Base-by-base conservation (phyloP, 2,797 vertebrate species). In the Phaenicophaeus curvirostris region DNA sequence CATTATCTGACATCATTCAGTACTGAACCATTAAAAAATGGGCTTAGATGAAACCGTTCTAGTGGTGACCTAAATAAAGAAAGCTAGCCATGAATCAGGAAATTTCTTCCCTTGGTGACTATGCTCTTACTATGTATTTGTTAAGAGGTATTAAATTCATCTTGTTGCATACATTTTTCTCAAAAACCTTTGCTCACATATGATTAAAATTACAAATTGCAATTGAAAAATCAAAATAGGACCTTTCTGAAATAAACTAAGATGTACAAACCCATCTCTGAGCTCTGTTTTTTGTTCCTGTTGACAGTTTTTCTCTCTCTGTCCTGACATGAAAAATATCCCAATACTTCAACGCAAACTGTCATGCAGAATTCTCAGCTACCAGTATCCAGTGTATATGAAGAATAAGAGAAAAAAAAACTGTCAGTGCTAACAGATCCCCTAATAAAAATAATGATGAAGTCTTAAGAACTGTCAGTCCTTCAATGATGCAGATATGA, bases 391-490 rank as follows among this genome's bases (percentile, higher is more conserved):
- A 87, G 55, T 0, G 12, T 85, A 87, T 85, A 92, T 95, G 80
- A 97, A 83, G 84, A 93, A 58, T 91, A 85, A 66, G 82, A 95
- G 75, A 91, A 95, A 92, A 94, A 94, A 93, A 80, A 39, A 39
- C 39, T 86, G 90, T 78, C 66, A 93, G 44, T 89, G 67, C 51
- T 88, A 95, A 93, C 53, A 92, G 30, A 82, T 73, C 76, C 71
- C 67, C 67, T 87, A 96, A 94, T 95, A 92, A 95, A 96, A 95
- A 93, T 71, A 91, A 93, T 91, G 96, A 84, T 67, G 90, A 88
- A 87, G 85, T 83, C 96, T 94, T 92, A 89, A 94, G 90, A 96
- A 95, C 30, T 50, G 90, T 89, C 93, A 91, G 59, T 86, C 66
- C 86, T 97, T 94, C 84, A 85, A 9, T 94, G 85, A 93, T 76